A percentile compares a stretch with the other conserved stretches of the same genome.
Evolutionary conservation across 2,888 invertebrate genomes (phyloP).

Genomic region (Phengaris alcon): DNA sequence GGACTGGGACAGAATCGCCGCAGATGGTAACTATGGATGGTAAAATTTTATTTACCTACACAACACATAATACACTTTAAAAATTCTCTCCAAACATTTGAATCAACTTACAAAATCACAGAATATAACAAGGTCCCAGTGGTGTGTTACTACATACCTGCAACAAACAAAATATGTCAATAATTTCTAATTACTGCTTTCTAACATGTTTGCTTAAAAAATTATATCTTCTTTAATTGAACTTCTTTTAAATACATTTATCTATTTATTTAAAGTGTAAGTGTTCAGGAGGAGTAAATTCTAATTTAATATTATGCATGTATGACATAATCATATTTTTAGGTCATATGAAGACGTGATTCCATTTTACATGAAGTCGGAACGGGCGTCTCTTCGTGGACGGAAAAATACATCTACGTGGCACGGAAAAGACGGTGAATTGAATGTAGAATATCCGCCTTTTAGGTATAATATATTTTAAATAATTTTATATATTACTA

Average conservation of each 20-base stretch:
- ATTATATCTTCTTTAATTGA: too few species aligned
- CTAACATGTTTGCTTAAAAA: too few species aligned
- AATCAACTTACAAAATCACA: background rate
- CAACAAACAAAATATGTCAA: background rate
- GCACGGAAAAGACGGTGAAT: constrained; percentile 81
- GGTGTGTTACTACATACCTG: background rate
- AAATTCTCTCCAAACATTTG: background rate
- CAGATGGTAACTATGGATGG: constrained; percentile 84
- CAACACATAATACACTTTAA: background rate
- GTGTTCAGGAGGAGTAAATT: too few species aligned
- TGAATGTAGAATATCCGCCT: constrained; percentile 81
- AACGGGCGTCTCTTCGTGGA: constrained; percentile 71
- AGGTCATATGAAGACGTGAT: constrained; percentile 81
- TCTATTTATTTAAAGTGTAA: too few species aligned
- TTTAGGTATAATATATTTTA: constrained; percentile 60
- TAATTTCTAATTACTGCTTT: background rate
- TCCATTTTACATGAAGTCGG: constrained; percentile 81
- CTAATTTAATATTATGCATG: background rate
- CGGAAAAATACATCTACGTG: constrained; percentile 67
- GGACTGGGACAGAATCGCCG: constrained; percentile 84
- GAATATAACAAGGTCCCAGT: background rate
- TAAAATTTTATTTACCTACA: constrained; percentile 40
- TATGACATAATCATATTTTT: constrained; percentile 33
- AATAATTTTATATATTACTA: background rate
- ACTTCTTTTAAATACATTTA: too few species aligned